Base-by-base conservation (phyloP, 2,888 invertebrate species). In the Ennomos quercinarius region DNA sequence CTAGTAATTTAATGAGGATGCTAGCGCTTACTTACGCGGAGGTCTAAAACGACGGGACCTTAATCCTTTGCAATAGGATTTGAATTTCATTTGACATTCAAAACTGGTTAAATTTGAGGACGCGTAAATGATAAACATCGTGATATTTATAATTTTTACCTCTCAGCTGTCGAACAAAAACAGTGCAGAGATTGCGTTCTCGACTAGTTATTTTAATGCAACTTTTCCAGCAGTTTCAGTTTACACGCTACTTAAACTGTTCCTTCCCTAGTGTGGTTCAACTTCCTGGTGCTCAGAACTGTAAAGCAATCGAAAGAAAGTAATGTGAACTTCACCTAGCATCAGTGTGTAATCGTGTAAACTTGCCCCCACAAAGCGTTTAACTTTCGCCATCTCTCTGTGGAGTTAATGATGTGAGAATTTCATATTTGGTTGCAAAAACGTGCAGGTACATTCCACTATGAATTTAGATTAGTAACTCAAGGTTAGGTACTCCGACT, bases 261-360 rank as follows among this genome's bases (percentile, higher is more conserved):
- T 58, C 45, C 53, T 51, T 34, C 41, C 40, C 34, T 39, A 44
- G 51, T 45, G 68, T 50, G 49, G 62, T 68, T 56, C 53, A 61
- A 68, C 63, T 64, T 75, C 72, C 72, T 70, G 57, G 66, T 57
- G 48, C 54, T 72, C 70, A 59, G 60, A 71, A 70, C 72, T 74
- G 60, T 70, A 71, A 76, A 77, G 70, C 69, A 68, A 76, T 77
- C 67, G 73, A 73, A 79, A 74, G 76, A 79, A 79, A 77, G 80
- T 76, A 72, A 68, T 67, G 61, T 57, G 68, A 61, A 73, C 67
- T 69, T 59, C 61, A 67, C 65, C 63, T 70, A 54, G 68, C 65
- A 59, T 35, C 54, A 55, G 55, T 47, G 55, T 61, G 55, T 55
- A 61, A 61, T 61, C 60, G 55, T 47, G 27, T 56, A 51, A 74